Conservation (phyloP, 2,113 vertebrate genomes). For the Arvicanthis niloticus region DNA sequence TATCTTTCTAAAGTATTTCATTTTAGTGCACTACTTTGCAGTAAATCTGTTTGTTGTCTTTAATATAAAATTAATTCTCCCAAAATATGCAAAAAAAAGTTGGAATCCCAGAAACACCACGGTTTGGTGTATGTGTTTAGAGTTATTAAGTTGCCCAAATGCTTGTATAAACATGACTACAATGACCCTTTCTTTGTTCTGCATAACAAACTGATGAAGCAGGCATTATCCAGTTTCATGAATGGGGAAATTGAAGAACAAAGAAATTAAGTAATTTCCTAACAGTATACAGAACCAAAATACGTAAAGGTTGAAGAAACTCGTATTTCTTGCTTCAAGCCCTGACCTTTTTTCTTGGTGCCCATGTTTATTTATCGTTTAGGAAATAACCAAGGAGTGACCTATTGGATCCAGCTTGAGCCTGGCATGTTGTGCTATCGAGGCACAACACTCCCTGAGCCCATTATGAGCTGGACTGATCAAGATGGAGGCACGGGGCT, state of each 20-base stretch:
- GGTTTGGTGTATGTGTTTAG: not conserved
- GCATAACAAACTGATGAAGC: not conserved
- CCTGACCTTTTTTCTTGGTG: not conserved
- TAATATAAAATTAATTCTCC: conserved; percentile 2
- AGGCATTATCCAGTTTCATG: not conserved
- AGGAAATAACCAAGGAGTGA: not conserved
- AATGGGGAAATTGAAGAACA: not conserved
- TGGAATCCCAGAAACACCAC: not conserved
- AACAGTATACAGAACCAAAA: not conserved
- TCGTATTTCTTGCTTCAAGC: not conserved
- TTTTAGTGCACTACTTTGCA: not conserved
- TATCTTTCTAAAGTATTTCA: not conserved
- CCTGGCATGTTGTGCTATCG: not conserved
- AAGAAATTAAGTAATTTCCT: conserved; percentile 29
- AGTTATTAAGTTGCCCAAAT: not conserved
- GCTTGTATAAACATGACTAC: not conserved
- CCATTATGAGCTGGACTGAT: not conserved
- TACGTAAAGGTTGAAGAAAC: not conserved
- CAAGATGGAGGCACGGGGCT: not conserved
- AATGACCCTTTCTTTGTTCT: not conserved
- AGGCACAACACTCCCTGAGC: not conserved
- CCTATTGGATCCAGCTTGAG: not conserved
- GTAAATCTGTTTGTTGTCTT: not conserved
- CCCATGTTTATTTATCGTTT: not conserved
- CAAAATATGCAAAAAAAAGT: not conserved